These are phyloP conservation scores for Dinocampus coccinellae DNA, from an alignment of 2,888 invertebrate genomes.

Conservation along the genomic window DNA sequence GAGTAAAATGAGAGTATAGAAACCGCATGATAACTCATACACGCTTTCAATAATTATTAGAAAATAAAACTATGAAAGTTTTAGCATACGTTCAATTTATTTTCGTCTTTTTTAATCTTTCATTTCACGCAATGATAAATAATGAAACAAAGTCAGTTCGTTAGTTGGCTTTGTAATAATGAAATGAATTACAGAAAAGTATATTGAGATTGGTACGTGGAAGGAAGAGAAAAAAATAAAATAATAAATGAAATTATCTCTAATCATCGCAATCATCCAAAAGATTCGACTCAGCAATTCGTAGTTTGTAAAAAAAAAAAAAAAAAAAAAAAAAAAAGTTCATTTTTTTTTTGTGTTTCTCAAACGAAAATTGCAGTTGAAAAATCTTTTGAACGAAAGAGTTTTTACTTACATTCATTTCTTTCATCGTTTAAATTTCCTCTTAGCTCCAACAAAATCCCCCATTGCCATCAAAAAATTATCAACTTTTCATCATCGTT, in stretches of 20 bases:
- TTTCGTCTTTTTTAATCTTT: no score
- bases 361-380: constrained; percentile 22
- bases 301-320: constrained; percentile 1
- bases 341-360: no score
- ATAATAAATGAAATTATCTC: constrained; percentile 61
- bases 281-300: constrained; percentile 47
- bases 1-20: background rate
- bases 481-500: background rate
- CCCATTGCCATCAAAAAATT: no score
- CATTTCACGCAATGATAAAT: no score
- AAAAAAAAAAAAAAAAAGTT: no score
- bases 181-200: no score
- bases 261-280: constrained; percentile 55
- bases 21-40: background rate
- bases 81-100: background rate
- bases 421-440: constrained; percentile 12
- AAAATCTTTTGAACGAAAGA: constrained; percentile 30
- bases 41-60: background rate
- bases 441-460: background rate
- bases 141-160: no score
- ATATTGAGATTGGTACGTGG: constrained; percentile 43
- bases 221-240: constrained; percentile 43
- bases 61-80: background rate
- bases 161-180: constrained; percentile 64
- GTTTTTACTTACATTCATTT: background rate